Conservation (phyloP, 92 coral and sea anemone species). For the Paramuricea clavata region DNA sequence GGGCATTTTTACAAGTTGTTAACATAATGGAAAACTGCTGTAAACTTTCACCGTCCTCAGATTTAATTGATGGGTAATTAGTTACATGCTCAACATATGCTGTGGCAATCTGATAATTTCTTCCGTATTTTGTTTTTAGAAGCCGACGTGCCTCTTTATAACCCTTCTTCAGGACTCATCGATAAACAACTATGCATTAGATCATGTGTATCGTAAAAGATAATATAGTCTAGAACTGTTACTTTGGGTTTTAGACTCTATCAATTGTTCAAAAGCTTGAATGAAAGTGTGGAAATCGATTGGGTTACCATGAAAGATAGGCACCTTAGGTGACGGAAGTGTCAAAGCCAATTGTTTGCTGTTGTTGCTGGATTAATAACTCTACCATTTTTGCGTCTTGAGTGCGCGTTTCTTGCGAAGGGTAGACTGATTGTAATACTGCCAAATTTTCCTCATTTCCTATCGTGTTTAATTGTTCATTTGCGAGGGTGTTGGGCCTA, state of each 20-base stretch:
- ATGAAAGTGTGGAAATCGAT: conserved; percentile 65
- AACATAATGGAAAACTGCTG: conserved; percentile 5
- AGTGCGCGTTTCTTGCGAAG: neutral
- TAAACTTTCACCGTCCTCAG: conserved; percentile 7
- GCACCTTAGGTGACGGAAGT: conserved; percentile 63
- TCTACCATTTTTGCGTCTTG: neutral
- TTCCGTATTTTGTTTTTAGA: conserved; percentile 15
- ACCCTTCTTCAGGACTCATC: conserved; percentile 25
- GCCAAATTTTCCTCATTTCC: conserved; percentile 32
- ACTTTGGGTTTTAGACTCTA: neutral
- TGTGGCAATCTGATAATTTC: conserved; percentile 23
- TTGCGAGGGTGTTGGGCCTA: conserved; percentile 1
- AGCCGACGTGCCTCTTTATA: conserved; percentile 30
- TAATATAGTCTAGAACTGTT: neutral
- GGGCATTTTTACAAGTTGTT: neutral
- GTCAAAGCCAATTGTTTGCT: conserved; percentile 60
- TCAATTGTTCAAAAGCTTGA: conserved; percentile 35
- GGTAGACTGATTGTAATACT: too few species aligned
- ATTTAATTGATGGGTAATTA: neutral
- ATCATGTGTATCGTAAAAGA: conserved; percentile 30
- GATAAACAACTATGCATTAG: conserved; percentile 37
- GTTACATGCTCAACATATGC: conserved; percentile 16
- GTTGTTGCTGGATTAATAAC: conserved; percentile 8
- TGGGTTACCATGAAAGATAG: conserved; percentile 68
- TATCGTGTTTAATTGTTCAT: conserved; percentile 23